Percentiles rank a stretch among this genome's conserved stretches.
These are phyloP conservation scores for Pogona vitticeps DNA, from an alignment of 2,113 vertebrate species.

Conservation along the genomic window DNA sequence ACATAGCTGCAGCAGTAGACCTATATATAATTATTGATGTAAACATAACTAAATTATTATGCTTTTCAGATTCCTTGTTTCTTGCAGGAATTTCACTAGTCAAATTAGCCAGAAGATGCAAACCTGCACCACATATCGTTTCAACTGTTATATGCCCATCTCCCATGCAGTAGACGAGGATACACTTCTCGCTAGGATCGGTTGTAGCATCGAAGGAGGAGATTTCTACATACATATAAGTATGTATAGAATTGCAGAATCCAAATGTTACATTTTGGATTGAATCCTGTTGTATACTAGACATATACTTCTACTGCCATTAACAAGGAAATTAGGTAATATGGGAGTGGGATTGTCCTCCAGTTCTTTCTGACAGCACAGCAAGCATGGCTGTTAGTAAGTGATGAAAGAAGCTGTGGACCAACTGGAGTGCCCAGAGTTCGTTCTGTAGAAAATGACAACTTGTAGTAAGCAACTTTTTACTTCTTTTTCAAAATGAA, in stretches of 20 bases:
- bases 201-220: background rate
- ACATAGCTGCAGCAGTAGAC: background rate
- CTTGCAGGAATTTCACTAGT: background rate
- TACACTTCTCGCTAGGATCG: too few species aligned
- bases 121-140: too few species aligned
- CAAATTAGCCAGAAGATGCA: background rate
- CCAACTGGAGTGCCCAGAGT: too few species aligned
- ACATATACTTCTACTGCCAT: background rate
- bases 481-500: too few species aligned
- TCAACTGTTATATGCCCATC: too few species aligned
- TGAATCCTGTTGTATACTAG: background rate
- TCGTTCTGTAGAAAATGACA: too few species aligned
- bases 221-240: background rate
- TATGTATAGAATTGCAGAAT: background rate
- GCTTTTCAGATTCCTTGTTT: background rate
- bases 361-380: too few species aligned
- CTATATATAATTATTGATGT: background rate
- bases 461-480: too few species aligned
- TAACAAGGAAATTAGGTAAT: background rate
- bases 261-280: background rate
- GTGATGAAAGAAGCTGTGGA: too few species aligned
- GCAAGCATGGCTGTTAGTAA: too few species aligned
- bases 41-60: background rate
- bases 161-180: too few species aligned
- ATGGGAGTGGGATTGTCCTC: too few species aligned